Conservation (phyloP, 2,888 invertebrate species). For the Allolobophora icterica region DNA sequence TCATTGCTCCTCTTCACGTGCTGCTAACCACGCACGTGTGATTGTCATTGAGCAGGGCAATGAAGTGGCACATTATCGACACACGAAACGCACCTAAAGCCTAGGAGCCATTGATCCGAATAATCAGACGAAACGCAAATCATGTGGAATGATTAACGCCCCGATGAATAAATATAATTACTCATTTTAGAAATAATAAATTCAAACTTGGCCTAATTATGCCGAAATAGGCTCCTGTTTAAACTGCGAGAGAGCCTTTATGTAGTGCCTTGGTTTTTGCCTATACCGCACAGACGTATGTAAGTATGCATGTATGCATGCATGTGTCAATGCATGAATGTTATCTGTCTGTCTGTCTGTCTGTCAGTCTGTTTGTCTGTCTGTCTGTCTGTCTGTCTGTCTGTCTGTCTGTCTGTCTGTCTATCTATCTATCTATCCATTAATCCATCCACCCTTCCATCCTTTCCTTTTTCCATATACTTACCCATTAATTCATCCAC, state of each 20-base stretch:
- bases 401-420: too few species aligned
- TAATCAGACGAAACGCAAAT: neutral
- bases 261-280: neutral
- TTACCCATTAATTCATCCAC: too few species aligned
- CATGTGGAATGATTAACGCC: neutral
- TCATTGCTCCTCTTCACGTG: too few species aligned
- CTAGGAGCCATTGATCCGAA: neutral
- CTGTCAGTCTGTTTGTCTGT: too few species aligned
- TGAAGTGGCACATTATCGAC: neutral
- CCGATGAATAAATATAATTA: neutral
- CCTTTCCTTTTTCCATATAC: too few species aligned
- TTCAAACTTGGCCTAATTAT: too few species aligned
- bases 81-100: neutral
- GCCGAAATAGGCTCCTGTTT: neutral
- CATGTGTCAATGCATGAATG: too few species aligned
- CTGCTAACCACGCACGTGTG: too few species aligned
- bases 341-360: neutral
- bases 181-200: neutral
- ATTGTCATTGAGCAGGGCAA: neutral
- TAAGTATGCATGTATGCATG: too few species aligned
- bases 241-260: neutral
- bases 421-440: too few species aligned
- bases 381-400: too few species aligned
- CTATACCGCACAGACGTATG: neutral
- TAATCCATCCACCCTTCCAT: too few species aligned